A percentile compares a stretch with the other conserved stretches of the same genome.
Evolutionary conservation across 2,113 vertebrate genomes (phyloP).

Genomic region (Protomyctophum bolini): DNA sequence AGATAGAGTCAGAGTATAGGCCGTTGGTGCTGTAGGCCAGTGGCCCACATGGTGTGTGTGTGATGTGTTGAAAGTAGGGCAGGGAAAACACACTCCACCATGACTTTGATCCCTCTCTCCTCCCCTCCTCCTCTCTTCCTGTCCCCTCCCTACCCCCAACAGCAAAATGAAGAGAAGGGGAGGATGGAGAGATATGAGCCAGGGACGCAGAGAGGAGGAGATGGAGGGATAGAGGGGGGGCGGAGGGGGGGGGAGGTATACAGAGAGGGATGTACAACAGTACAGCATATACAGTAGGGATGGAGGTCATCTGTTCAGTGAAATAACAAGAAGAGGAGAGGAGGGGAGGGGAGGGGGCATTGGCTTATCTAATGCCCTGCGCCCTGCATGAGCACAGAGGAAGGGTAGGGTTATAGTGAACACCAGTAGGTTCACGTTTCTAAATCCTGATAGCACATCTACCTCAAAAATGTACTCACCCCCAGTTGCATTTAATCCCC

Average conservation of each 20-base stretch:
- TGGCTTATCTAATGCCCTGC: slow-evolving; percentile 35
- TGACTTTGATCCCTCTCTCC: slow-evolving; percentile 57
- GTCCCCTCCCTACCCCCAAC: slow-evolving; percentile 1
- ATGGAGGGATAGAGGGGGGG: slow-evolving; percentile 18
- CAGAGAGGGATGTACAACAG: slow-evolving; percentile 13
- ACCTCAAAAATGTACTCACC: no score
- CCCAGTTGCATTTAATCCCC: no score
- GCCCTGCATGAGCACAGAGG: neutral
- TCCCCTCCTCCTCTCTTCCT: slow-evolving; percentile 1
- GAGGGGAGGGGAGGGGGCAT: slow-evolving; percentile 13
- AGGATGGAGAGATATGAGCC: neutral
- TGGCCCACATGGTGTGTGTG: slow-evolving; percentile 2
- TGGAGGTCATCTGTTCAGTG: slow-evolving; percentile 38
- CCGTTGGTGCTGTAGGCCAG: slow-evolving; percentile 29
- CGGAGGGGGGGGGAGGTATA: slow-evolving; percentile 22
- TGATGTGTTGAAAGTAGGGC: slow-evolving; percentile 62
- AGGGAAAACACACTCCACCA: slow-evolving; percentile 55
- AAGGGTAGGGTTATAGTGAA: neutral
- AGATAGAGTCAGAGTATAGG: neutral
- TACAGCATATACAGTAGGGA: slow-evolving; percentile 5
- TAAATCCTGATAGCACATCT: no score
- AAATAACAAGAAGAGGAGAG: slow-evolving; percentile 30
- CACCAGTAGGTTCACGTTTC: neutral
- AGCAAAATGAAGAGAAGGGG: neutral
- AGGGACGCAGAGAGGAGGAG: neutral